Base-by-base conservation (phyloP, 2,797 vertebrate genomes). In the Periparus ater region DNA sequence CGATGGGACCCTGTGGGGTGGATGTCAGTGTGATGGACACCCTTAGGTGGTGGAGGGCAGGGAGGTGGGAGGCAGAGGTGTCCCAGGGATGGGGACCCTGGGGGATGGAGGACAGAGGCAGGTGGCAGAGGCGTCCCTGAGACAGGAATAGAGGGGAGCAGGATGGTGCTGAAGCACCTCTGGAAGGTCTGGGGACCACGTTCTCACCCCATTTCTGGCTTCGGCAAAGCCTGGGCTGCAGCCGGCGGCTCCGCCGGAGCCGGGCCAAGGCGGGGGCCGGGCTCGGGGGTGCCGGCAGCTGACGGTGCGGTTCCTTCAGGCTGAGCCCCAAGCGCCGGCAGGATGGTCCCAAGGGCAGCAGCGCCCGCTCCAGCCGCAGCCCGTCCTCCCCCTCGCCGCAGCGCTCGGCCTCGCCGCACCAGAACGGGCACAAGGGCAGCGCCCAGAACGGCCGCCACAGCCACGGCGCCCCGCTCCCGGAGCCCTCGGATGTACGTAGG, bases 401-500 rank as follows among this genome's bases (percentile, higher is more conserved):
- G 84, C 97, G 98, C 92, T 98, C 98, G 29, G 95, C 98, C 76
- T 97, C 98, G 3, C 97, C 98, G 29, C 98, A 98, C 97, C 98
- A 99, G 98, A 99, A 99, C 75, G 99, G 99, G 97, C 98, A 98
- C 97, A 98, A 98, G 72, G 97, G 99, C 97, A 98, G 96, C 95
- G 36, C 97, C 93, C 97, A 97, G 96, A 97, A 98, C 87, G 98
- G 98, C 82, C 97, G 98, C 86, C 97, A 98, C 97, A 98, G 98
- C 95, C 97, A 98, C 95, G 96, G 98, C 81, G 36, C 93, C 86
- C 95, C 97, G 42, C 97, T 97, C 84, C 98, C 98, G 89, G 99
- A 98, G 97, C 98, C 97, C 93, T 98, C 98, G 96, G 98, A 99
- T 99, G 99, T 99, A 99, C 97, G 99, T 99, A 98, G 88, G 98